Evolutionary conservation across 2,888 invertebrate genomes (phyloP), one percentile per base, ranked within the genome.

Genomic region (Parnassius orleans): DNA sequence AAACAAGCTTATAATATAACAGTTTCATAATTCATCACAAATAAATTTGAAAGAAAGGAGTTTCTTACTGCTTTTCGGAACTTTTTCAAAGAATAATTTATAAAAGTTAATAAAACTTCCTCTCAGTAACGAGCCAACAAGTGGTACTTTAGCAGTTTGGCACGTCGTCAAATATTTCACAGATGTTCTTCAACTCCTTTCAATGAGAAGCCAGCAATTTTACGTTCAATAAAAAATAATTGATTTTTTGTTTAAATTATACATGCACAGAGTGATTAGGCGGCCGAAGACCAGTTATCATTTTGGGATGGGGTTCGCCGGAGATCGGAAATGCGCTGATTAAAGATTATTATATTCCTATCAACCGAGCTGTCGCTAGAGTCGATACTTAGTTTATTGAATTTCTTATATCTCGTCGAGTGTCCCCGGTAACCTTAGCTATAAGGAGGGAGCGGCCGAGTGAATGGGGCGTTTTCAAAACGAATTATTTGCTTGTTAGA

Each of bases 371-470:
- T 48, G 14, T 48, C 48, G 9, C 9, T 48, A 5, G 9, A 48
- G 48, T 48, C 15, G 48, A 48, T 14, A 48, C n/a, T 48, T 51
- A 10, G 3, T 14, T 42, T 54, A 54, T 42, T 15, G 11, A 43
- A 14, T 15, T 43, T 53, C 43, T 44, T 10, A 54, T 54, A 19
- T 14, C 19, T 42, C 11, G 1, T 43, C 42, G 2, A 44, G 43
- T 10, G 43, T 54, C 14, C 42, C 10, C 42, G 9, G 12, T n/a
- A 14, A 11, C 43, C 15, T 43, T 43, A 2, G 15, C 19, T 3
- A 24, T 19, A 19, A 44, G 3, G 10, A 42, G 57, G 57, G 57
- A 33, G 56, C 48, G 56, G 14, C 50, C 10, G 41, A 10, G 56
- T 57, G 56, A n/a, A 41, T 10, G 10, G 3, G n/a, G 42, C 42